A percentile compares a stretch with the other conserved stretches of the same genome.
Conservation (phyloP, 2,113 vertebrate genomes). For the Turnix velox region DNA sequence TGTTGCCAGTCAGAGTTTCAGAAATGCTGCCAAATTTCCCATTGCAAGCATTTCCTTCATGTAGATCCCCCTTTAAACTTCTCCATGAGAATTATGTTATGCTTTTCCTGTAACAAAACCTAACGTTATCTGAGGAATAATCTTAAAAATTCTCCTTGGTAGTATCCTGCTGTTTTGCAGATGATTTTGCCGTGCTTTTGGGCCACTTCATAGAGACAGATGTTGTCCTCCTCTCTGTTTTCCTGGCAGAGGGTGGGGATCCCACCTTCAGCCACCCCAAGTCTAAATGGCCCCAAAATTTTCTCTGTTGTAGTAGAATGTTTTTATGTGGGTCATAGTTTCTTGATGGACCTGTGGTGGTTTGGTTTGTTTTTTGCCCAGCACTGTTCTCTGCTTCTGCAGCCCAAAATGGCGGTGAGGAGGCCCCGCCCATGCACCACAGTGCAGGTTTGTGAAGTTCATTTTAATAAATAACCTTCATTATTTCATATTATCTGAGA, state of each 20-base stretch:
- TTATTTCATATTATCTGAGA: neutral
- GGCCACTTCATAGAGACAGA: neutral
- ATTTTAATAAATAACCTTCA: neutral
- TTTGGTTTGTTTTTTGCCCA: too few relatives aligned
- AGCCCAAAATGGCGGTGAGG: accelerated
- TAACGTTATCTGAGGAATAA: neutral
- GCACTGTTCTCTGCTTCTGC: neutral
- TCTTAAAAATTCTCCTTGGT: neutral
- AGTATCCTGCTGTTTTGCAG: neutral
- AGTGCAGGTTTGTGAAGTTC: neutral
- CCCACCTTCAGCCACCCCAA: neutral
- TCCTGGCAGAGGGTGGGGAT: neutral
- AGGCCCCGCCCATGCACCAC: neutral
- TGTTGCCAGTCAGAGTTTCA: neutral
- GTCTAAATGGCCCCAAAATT: neutral
- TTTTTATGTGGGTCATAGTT: neutral
- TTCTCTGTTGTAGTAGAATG: neutral
- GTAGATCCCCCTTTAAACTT: neutral
- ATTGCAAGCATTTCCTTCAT: neutral
- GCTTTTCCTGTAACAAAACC: neutral
- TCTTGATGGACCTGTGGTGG: too few relatives aligned
- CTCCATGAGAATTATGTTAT: neutral
- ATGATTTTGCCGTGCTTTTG: neutral
- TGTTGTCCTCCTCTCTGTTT: neutral
- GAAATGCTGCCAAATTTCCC: neutral